Base-by-base conservation (phyloP, 1,140 invertebrate species). In the Pogonomyrmex californicus region DNA sequence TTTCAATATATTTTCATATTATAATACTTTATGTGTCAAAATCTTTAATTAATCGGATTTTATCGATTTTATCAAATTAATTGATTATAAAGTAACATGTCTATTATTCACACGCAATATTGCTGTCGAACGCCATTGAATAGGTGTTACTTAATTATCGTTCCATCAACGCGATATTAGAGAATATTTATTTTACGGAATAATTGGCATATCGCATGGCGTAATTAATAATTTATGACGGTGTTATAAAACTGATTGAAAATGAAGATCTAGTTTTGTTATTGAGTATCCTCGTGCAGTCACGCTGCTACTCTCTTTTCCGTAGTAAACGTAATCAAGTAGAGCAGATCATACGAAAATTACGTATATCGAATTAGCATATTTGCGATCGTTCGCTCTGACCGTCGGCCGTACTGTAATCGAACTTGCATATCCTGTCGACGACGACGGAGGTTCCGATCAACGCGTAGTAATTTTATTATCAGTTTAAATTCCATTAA, bases 401-500 rank as follows among this genome's bases (percentile, higher is more conserved):
- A 7, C 79, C 68, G 30, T 38, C 47, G 68, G 68, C 68, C 68
- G 66, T 82, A 51, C 10, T 54, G 54, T 82, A 83, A 83, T 83
- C 33, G 79, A 83, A 83, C 68, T 82, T 83, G 79, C 41, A 41
- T 51, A 73, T 70, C 23, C 41, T 70, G 78, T 81, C 47, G 44
- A 56, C 54, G 38, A 56, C 63, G 68, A 60, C 79, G 79, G 41
- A 83, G 62, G 73, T 44, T 83, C 41, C 68, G 56, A 83, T 83
- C 54, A 36, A 7, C 30, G 30, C 9, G 47, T 14, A 1, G n/a
- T 75, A 83, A 83, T 41, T 73, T 83, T 83, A 83, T 83, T 83
- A 83, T 83, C 79, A 68, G 54, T 73, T 83, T 83, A 83, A 73
- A 83, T 82, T 58, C 41, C 66, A 82, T 83, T 83, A 83, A 83